Evolutionary conservation across 2,797 vertebrate species (phyloP), one percentile per base, ranked within the genome.

Genomic region (Protonibea diacanthus): DNA sequence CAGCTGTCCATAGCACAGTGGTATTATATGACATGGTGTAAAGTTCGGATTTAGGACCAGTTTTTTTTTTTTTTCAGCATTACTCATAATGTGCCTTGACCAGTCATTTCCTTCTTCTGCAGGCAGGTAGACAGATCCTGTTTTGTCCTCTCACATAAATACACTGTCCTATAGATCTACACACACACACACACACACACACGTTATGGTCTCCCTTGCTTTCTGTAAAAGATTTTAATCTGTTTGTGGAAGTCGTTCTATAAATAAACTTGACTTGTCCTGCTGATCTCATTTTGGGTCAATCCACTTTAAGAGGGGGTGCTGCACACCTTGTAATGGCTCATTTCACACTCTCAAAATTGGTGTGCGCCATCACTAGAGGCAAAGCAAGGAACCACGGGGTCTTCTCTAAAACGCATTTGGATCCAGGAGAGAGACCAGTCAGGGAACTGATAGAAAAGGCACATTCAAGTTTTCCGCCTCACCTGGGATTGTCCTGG

Each of bases 281-380:
- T 49, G 62, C 82, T 82, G 81, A 87, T 89, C 91, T 85, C 77
- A 83, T 88, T 89, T 88, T 80, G 78, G 86, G 86, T 85, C 83
- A 89, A 40, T 89, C 84, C 82, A 86, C 78, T 81, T 77, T 81
- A 70, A 76, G 72, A 51, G 65, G 70, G 79, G 53, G 42, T 65
- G 76, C 52, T 55, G 88, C 64, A 84, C 86, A 89, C 88, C 88
- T 92, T 82, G 86, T 88, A 89, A 92, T 91, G 90, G 88, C 88
- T 91, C 83, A 91, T 93, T 93, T 94, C 92, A 94, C 91, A 90
- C 93, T 88, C 84, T 84, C 81, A 85, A 57, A 92, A 91, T 88
- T 88, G 91, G 88, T 85, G 88, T 90, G 86, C 70, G 75, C 74
- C 84, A 82, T 87, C 86, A 87, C 85, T 65, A 25, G 83, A 83